phyloP scores from a whole-genome alignment of 2,113 vertebrate species.

The Lepus timidus region DNA sequence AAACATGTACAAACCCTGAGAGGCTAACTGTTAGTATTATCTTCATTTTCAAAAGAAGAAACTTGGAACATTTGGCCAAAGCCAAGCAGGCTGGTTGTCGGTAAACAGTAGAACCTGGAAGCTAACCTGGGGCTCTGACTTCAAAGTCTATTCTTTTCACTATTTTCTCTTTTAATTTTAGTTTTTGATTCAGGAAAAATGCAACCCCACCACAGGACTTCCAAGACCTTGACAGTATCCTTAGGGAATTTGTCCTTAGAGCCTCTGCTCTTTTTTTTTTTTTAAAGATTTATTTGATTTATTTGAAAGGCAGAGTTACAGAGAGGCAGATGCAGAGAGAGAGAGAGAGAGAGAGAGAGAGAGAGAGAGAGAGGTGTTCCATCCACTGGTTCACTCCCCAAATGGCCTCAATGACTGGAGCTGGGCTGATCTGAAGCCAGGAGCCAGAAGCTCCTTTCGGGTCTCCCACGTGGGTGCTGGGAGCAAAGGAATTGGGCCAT shows the following conservation, averaged over 20 bases:
- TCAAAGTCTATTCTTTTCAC: constrained; percentile 20
- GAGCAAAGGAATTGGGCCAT: no score
- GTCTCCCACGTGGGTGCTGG: no score
- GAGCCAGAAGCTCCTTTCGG: no score
- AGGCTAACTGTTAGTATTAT: background rate
- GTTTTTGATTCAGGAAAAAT: constrained; percentile 9
- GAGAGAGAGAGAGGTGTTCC: no score
- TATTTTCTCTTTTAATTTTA: constrained; percentile 39
- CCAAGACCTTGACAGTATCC: background rate
- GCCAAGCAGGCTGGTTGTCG: background rate
- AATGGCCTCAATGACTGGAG: no score
- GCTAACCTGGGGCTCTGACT: background rate
- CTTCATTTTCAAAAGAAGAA: constrained; percentile 25
- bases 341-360: no score
- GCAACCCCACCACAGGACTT: background rate
- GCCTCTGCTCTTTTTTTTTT: background rate
- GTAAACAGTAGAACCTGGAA: constrained; percentile 5
- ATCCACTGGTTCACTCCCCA: no score
- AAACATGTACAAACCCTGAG: background rate
- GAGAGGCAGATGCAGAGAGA: no score
- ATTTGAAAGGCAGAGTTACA: no score
- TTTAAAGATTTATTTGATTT: no score
- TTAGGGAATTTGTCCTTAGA: background rate
- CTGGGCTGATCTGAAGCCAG: no score
- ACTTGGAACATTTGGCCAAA: background rate